These are phyloP conservation scores for Podilymbus podiceps DNA, from an alignment of 2,113 vertebrate genomes.

Conservation along the genomic window DNA sequence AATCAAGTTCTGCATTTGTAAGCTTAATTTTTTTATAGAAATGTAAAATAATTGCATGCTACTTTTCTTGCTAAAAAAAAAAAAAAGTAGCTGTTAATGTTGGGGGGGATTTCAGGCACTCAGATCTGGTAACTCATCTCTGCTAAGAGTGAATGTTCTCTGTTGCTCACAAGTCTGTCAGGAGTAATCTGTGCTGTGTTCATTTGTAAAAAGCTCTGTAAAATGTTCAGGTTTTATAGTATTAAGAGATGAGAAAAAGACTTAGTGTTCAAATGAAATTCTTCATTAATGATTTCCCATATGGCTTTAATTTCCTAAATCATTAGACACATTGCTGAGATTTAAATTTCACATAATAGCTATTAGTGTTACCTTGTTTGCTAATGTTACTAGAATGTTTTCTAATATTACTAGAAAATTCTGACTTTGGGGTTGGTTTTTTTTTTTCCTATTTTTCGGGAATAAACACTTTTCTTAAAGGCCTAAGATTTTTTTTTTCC, in stretches of 20 bases:
- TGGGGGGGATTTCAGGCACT: not conserved
- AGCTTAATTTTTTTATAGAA: not conserved
- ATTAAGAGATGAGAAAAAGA: not conserved
- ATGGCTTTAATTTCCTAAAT: not conserved
- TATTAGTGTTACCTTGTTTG: not conserved
- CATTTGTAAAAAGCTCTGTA: not conserved
- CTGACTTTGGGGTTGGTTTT: not conserved
- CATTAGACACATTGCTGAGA: not conserved
- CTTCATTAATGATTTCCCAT: not conserved
- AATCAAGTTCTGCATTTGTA: not conserved
- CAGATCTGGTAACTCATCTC: not conserved
- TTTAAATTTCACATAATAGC: not conserved
- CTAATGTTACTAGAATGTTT: not conserved
- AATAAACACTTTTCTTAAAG: not conserved
- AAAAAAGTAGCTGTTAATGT: not conserved
- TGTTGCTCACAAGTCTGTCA: not conserved
- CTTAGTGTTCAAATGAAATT: not conserved
- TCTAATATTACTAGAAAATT: not conserved
- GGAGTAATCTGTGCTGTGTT: not conserved
- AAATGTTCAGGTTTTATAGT: not conserved
- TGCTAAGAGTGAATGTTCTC: not conserved
- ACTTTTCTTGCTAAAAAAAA: too few species aligned
- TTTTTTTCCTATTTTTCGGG: not conserved
- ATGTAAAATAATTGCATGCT: not conserved
- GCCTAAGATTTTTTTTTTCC: not conserved